phyloP scores from a whole-genome alignment of 2,113 vertebrate genomes.

The Hemiprocne comata region DNA sequence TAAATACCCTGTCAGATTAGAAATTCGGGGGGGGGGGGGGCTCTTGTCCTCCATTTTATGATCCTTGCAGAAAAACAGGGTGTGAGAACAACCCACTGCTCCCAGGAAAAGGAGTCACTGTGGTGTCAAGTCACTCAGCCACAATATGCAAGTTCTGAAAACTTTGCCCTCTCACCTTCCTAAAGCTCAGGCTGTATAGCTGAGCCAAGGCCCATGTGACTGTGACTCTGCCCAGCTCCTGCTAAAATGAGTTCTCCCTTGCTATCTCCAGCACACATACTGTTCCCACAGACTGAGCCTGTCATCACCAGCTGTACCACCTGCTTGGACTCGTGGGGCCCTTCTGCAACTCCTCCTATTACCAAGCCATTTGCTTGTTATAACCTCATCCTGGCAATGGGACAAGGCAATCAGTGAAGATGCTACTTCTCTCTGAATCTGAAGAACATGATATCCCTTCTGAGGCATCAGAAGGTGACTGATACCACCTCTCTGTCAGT shows the following conservation, averaged over 20 bases:
- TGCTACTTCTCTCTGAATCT: background rate
- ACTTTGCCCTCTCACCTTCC: background rate
- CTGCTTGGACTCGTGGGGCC: conserved; percentile 14
- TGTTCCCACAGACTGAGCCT: conserved; percentile 30
- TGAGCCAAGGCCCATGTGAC: conserved; percentile 45
- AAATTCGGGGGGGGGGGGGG: background rate
- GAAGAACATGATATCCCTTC: background rate
- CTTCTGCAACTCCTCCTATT: conserved; percentile 32
- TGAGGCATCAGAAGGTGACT: background rate
- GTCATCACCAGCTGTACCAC: conserved; percentile 49
- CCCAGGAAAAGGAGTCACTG: background rate
- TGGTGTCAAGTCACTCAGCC: background rate
- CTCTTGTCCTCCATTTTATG: background rate
- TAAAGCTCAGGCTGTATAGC: conserved; percentile 1
- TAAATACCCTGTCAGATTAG: background rate
- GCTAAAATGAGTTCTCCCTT: conserved; percentile 48
- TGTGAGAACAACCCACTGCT: background rate
- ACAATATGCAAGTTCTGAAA: background rate
- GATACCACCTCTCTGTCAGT: background rate
- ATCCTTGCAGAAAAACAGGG: background rate
- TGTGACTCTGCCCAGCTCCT: conserved; percentile 1
- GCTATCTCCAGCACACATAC: conserved; percentile 46
- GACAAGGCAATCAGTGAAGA: background rate
- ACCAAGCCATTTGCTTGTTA: background rate
- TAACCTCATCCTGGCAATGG: background rate